These are phyloP conservation scores for Ormia ochracea DNA, from an alignment of 2,888 invertebrate genomes.

Conservation along the genomic window DNA sequence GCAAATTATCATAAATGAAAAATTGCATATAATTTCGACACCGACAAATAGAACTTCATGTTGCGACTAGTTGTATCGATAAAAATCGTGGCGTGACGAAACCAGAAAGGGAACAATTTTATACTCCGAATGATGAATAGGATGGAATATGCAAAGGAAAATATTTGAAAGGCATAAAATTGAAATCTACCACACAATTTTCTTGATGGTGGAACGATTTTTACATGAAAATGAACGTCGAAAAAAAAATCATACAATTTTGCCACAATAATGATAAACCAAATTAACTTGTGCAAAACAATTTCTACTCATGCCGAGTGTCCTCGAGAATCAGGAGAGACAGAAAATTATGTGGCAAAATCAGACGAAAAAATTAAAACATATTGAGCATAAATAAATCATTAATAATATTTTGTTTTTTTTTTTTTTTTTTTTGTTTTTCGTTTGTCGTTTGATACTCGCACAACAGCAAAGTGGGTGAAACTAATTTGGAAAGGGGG, in stretches of 20 bases:
- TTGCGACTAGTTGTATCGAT: conserved; percentile 41
- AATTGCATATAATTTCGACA: conserved; percentile 57
- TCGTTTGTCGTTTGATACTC: no score
- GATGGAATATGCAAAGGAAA: not conserved
- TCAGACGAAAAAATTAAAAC: conserved; percentile 61
- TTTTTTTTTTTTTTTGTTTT: no score
- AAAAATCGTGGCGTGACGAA: conserved; percentile 54
- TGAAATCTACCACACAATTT: conserved; percentile 14
- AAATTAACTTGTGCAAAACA: conserved; percentile 15
- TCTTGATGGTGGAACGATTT: not conserved
- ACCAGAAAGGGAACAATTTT: not conserved
- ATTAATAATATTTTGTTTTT: conserved; percentile 69
- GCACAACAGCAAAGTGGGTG: conserved; percentile 52
- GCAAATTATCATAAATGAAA: conserved; percentile 62
- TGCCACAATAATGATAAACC: conserved; percentile 39
- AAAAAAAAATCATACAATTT: conserved; percentile 20
- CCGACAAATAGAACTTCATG: conserved; percentile 49
- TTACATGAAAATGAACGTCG: not conserved
- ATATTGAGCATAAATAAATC: conserved; percentile 74
- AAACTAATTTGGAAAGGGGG: conserved; percentile 45
- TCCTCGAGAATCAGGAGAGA: conserved; percentile 4
- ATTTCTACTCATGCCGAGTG: conserved; percentile 30
- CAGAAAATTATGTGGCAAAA: conserved; percentile 38
- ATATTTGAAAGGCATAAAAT: conserved; percentile 40
- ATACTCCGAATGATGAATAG: conserved; percentile 45